Evolutionary conservation across 2,797 vertebrate genomes (phyloP).

Genomic region (Anniella stebbinsi): DNA sequence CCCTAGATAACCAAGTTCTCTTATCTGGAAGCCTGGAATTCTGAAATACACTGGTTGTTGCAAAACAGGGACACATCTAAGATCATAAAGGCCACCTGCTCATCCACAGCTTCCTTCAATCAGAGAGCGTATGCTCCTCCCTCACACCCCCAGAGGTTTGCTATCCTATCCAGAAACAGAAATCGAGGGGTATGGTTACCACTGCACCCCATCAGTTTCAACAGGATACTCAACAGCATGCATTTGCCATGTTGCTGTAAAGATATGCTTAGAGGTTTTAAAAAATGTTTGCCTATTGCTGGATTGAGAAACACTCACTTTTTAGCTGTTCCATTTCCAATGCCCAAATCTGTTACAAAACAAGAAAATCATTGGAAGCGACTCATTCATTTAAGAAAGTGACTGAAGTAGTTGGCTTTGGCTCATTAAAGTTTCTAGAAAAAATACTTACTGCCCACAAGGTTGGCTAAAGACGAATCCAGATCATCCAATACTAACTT

Average conservation of each 20-base stretch:
- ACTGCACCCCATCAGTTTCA: not conserved
- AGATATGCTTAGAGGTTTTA: not conserved
- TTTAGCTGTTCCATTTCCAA: constrained; percentile 93
- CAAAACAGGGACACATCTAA: not conserved
- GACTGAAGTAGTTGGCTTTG: not conserved
- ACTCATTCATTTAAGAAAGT: constrained; percentile 18
- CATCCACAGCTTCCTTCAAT: not conserved
- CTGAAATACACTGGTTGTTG: not conserved
- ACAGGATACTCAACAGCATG: not conserved
- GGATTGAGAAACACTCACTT: constrained; percentile 85
- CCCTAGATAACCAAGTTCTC: too few species aligned
- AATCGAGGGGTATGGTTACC: not conserved
- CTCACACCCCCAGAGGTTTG: not conserved
- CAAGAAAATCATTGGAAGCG: constrained; percentile 58
- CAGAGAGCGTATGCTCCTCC: not conserved
- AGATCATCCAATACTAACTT: constrained; percentile 94
- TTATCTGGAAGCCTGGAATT: not conserved
- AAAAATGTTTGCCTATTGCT: not conserved
- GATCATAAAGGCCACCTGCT: not conserved
- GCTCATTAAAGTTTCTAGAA: not conserved
- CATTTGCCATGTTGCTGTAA: not conserved
- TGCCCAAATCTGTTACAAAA: constrained; percentile 88
- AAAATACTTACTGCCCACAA: constrained; percentile 95
- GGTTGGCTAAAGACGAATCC: constrained; percentile 96
- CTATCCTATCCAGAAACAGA: not conserved